phyloP scores from a whole-genome alignment of 2,888 invertebrate species.

The Cerceris ruficornis region DNA sequence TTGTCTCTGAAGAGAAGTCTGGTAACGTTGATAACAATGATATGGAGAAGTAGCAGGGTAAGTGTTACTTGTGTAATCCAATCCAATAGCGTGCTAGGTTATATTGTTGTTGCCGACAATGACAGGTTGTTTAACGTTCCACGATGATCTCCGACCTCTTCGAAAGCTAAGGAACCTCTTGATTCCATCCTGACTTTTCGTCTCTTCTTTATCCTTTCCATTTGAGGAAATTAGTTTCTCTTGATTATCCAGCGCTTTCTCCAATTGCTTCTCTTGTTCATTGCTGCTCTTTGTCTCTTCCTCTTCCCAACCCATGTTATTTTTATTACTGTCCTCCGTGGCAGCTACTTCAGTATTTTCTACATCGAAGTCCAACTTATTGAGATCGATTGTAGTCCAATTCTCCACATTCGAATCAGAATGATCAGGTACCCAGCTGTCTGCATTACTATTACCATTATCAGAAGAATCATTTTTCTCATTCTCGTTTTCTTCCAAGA shows the following conservation, averaged over 20 bases:
- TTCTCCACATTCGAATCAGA: background rate
- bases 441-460: background rate
- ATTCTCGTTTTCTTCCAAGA: slow-evolving; percentile 16
- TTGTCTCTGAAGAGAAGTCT: no score
- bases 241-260: background rate
- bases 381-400: slow-evolving; percentile 69
- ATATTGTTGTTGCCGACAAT: slow-evolving; percentile 61
- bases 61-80: slow-evolving; percentile 67
- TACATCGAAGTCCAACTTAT: slow-evolving; percentile 57
- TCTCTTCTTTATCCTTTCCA: background rate
- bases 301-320: background rate
- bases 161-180: slow-evolving; percentile 41
- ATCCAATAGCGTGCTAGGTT: slow-evolving; percentile 64
- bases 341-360: background rate
- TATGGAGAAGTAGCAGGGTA: slow-evolving; percentile 46
- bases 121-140: slow-evolving; percentile 6
- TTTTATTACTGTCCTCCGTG: background rate
- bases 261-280: background rate
- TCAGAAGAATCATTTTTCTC: slow-evolving; percentile 8
- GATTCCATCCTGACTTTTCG: background rate
- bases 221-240: background rate
- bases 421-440: background rate
- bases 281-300: slow-evolving; percentile 43
- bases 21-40: slow-evolving; percentile 3
- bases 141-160: slow-evolving; percentile 30